phyloP scores from a whole-genome alignment of 2,113 vertebrate genomes.

The Lepidiolamprologus cunningtoni region DNA sequence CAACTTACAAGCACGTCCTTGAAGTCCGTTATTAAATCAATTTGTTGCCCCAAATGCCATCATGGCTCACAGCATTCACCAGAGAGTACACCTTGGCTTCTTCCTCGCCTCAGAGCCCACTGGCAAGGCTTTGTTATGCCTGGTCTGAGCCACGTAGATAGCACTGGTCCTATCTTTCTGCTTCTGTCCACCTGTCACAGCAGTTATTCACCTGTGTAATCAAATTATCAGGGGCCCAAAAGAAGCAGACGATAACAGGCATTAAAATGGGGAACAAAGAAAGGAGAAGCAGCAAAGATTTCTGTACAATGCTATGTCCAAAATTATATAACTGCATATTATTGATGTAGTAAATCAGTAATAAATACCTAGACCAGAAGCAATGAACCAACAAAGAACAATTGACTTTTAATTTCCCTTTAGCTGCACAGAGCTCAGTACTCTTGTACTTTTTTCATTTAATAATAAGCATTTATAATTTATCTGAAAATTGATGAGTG shows the following conservation, averaged over 20 bases:
- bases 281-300: neutral
- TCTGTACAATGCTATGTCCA: neutral
- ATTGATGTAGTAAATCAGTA: neutral
- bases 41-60: constrained; percentile 12
- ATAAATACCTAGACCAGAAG: neutral
- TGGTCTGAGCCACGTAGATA: constrained; percentile 11
- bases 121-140: constrained; percentile 3
- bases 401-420: neutral
- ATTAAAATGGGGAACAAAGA: neutral
- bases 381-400: neutral
- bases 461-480: neutral
- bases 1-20: neutral
- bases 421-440: neutral
- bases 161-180: neutral
- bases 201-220: constrained; percentile 32
- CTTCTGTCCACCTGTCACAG: constrained; percentile 16
- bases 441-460: neutral
- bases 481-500: neutral
- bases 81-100: neutral
- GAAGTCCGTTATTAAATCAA: constrained; percentile 21
- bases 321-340: neutral
- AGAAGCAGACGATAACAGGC: neutral
- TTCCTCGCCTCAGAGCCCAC: neutral
- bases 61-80: neutral
- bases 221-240: neutral